Base-by-base conservation (phyloP, 1,140 invertebrate genomes). In the Laupala kohalensis region DNA sequence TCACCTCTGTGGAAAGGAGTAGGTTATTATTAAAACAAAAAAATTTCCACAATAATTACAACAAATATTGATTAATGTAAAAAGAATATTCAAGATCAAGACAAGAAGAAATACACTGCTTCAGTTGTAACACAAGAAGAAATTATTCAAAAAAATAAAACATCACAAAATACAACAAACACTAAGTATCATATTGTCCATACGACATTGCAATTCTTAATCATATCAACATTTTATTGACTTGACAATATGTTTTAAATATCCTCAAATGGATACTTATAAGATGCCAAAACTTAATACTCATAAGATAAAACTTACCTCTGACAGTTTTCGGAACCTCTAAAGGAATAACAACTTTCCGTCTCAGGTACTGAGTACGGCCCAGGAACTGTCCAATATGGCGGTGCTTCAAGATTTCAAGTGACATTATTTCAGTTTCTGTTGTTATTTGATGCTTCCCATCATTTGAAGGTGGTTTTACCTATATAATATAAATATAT, bases 381-480 rank as follows among this genome's bases (percentile, higher is more conserved):
- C 97, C 91, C 71, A 92, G 86, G 83, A 94, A 96, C 69, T 91
- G 88, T 4, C 95, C 95, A 25, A 92, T 84, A 75, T 97, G 91
- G 67, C 94, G 85, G 76, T 96, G 89, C 78, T 96, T 96, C 19
- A 98, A 82, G 68, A 98, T 84, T 80, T 98, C 96, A 30, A 93
- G 84, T 0, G 96, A 96, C 72, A 96, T 92, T 62, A 98, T 96
- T 83, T 98, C 96, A 3, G 92, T 96, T 76, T 99, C 96, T 0
- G 95, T 97, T 0, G 96, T 97, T 2, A 97, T 87, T 79, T 97
- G 95, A 82, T 97, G 92, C 79, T 96, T 95, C 1, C 95, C 94
- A 81, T 97, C 95, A 9, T 88, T 85, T 26, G 92, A 94, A 12
- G 89, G 85, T 3, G 91, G 87, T 80, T 94, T 94, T 0, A 88